These are phyloP conservation scores for Halcyon chelicuti DNA, from an alignment of 2,797 vertebrate species.

Conservation along the genomic window DNA sequence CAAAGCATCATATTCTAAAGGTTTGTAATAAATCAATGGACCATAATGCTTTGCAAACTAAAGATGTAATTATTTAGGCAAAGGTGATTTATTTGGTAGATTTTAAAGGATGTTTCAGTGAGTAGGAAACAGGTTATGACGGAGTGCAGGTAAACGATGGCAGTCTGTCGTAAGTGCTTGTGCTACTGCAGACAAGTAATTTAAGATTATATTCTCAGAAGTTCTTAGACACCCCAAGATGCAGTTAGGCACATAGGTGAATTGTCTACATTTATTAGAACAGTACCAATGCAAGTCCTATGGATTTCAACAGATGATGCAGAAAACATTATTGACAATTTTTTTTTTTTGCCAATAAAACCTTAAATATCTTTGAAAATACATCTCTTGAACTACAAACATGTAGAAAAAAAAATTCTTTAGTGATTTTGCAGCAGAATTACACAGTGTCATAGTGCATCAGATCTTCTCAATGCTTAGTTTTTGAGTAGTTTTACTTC, in stretches of 20 bases:
- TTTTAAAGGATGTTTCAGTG: not conserved
- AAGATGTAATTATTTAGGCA: slow-evolving; percentile 22
- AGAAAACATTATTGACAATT: not conserved
- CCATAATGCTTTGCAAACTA: slow-evolving; percentile 2
- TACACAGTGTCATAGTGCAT: not conserved
- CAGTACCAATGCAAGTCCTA: not conserved
- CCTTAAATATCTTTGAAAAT: not conserved
- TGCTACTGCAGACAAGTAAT: not conserved
- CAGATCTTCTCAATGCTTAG: not conserved
- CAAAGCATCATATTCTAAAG: not conserved
- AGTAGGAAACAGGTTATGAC: not conserved
- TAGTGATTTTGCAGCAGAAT: not conserved
- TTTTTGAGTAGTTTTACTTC: not conserved
- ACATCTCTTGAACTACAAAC: not conserved
- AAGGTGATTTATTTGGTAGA: not conserved
- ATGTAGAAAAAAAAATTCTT: not conserved
- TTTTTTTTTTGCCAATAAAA: not conserved
- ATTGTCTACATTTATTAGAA: not conserved
- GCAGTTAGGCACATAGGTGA: not conserved
- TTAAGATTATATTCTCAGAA: not conserved
- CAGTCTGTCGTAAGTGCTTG: not conserved
- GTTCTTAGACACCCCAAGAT: not conserved
- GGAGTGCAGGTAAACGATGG: not conserved
- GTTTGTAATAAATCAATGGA: slow-evolving; percentile 9
- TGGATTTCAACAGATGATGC: not conserved